phyloP scores from a whole-genome alignment of 1,140 invertebrate genomes.

The Hermetia illucens region DNA sequence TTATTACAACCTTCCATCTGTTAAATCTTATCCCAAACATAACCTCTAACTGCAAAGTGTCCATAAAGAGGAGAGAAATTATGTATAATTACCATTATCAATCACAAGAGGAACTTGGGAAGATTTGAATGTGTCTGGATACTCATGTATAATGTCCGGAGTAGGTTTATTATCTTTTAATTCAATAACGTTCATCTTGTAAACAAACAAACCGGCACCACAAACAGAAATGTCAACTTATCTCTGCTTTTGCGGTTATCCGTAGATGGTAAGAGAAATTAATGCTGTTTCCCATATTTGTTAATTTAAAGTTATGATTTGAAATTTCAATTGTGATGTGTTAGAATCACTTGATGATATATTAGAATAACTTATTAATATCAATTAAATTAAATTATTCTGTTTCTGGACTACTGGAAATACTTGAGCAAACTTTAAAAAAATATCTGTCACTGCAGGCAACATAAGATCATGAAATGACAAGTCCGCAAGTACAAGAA shows the following conservation, averaged over 20 bases:
- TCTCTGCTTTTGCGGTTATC: background rate
- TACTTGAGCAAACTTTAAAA: background rate
- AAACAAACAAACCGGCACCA: background rate
- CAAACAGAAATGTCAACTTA: background rate
- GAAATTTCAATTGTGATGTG: background rate
- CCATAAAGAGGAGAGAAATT: too few relatives aligned
- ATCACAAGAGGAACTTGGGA: background rate
- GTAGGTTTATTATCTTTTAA: background rate
- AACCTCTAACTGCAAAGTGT: too few relatives aligned
- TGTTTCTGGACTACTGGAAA: background rate
- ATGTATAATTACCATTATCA: slow-evolving; percentile 1
- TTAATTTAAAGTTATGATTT: background rate
- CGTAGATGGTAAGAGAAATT: background rate
- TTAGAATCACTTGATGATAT: too few relatives aligned
- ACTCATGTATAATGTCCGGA: background rate
- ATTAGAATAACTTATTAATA: too few relatives aligned
- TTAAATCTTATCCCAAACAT: too few relatives aligned
- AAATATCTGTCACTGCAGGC: background rate
- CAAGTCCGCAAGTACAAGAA: too few relatives aligned
- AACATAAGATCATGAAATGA: too few relatives aligned
- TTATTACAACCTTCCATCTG: too few relatives aligned
- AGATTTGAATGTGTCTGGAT: background rate
- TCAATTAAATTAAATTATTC: background rate
- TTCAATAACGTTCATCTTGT: background rate
- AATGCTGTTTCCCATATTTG: background rate